Conservation (phyloP, 2,888 invertebrate genomes). For the Boloria selene region DNA sequence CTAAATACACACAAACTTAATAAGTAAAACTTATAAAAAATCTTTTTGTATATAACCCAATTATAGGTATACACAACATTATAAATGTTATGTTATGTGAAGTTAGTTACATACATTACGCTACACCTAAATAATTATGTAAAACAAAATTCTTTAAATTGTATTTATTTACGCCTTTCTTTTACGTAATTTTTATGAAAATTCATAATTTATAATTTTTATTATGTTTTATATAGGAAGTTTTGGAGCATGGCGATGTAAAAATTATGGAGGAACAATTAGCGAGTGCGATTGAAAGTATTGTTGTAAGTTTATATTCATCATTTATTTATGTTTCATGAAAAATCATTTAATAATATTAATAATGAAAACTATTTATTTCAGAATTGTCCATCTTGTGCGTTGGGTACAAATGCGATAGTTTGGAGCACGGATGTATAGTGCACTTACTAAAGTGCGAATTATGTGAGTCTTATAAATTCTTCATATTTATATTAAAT, state of each 20-base stretch:
- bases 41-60: too few relatives aligned
- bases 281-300: conserved; percentile 79
- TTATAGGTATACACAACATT: too few relatives aligned
- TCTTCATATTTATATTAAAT: not conserved
- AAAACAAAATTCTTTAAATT: not conserved
- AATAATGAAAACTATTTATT: conserved; percentile 37
- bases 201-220: not conserved
- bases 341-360: not conserved
- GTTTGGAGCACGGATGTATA: conserved; percentile 81
- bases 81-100: too few relatives aligned
- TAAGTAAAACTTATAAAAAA: too few relatives aligned
- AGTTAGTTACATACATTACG: too few relatives aligned
- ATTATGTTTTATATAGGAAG: conserved; percentile 60
- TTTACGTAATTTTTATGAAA: not conserved
- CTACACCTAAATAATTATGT: too few relatives aligned
- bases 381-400: conserved; percentile 82
- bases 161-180: not conserved
- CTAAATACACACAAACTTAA: too few relatives aligned
- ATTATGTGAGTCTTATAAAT: conserved; percentile 19
- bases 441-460: conserved; percentile 43
- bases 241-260: conserved; percentile 76
- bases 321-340: not conserved
- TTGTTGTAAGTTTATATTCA: conserved; percentile 69
- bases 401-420: conserved; percentile 80
- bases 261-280: conserved; percentile 80